These are phyloP conservation scores for Stenolophus ochropezus DNA, from an alignment of 2,888 invertebrate species.

Conservation along the genomic window DNA sequence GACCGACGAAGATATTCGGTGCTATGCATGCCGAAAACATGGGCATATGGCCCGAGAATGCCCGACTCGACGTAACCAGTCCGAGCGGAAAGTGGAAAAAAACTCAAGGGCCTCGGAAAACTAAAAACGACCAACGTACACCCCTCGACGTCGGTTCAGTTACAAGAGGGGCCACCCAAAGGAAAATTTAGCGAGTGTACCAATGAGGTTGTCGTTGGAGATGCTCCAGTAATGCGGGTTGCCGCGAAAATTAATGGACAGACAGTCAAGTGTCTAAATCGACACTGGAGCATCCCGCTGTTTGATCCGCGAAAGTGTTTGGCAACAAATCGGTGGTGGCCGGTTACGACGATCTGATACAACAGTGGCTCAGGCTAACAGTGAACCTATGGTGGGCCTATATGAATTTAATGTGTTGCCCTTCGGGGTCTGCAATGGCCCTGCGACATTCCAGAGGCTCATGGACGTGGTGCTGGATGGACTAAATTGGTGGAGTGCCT, in stretches of 20 bases:
- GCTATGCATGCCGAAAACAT: not conserved
- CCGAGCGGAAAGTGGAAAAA: no score
- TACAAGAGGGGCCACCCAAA: no score
- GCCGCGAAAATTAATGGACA: not conserved
- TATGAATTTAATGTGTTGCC: constrained; percentile 14
- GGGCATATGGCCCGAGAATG: not conserved
- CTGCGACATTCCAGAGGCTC: constrained; percentile 61
- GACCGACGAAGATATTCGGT: not conserved
- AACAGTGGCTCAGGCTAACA: not conserved
- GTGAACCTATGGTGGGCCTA: not conserved
- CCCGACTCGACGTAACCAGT: not conserved
- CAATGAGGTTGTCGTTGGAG: not conserved
- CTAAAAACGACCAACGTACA: no score
- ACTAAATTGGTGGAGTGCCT: constrained; percentile 60
- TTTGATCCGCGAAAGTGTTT: constrained; percentile 6
- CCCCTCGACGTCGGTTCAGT: no score
- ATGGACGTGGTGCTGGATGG: constrained; percentile 62
- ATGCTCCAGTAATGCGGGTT: constrained; percentile 1
- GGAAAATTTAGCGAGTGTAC: not conserved
- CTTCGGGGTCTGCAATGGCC: constrained; percentile 49
- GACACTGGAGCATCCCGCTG: constrained; percentile 28
- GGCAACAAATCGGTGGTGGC: not conserved
- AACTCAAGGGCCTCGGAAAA: no score
- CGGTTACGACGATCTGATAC: not conserved
- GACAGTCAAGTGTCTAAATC: not conserved